Percentiles rank a stretch among this genome's conserved stretches.
These are phyloP conservation scores for Epirrhoe tristata DNA, from an alignment of 2,888 invertebrate genomes.

Conservation along the genomic window DNA sequence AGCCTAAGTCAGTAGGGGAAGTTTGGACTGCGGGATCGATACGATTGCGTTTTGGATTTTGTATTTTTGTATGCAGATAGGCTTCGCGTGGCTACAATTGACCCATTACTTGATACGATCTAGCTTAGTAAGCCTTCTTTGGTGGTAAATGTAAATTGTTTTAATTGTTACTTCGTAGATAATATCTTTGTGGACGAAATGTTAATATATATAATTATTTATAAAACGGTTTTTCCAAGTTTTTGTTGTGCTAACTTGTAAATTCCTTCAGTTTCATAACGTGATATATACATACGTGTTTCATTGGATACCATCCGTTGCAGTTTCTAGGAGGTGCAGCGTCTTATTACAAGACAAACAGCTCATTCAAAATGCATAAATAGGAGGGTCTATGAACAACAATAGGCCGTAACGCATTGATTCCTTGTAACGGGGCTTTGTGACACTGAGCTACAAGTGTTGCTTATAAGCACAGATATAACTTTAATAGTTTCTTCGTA, in stretches of 20 bases:
- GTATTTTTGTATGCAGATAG: conserved; percentile 37
- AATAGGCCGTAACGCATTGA: conserved; percentile 64
- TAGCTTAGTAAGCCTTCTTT: conserved; percentile 22
- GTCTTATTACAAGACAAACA: conserved; percentile 71
- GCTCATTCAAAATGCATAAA: conserved; percentile 65
- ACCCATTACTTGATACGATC: conserved; percentile 45
- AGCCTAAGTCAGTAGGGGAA: conserved; percentile 67
- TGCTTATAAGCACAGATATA: neutral
- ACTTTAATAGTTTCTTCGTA: neutral
- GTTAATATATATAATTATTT: conserved; percentile 5
- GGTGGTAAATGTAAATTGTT: conserved; percentile 26
- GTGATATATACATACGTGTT: neutral
- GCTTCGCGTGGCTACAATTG: conserved; percentile 43
- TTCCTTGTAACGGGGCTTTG: conserved; percentile 79
- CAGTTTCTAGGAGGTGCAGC: conserved; percentile 57
- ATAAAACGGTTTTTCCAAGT: conserved; percentile 17
- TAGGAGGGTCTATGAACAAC: conserved; percentile 71
- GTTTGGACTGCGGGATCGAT: conserved; percentile 55
- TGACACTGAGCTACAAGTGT: conserved; percentile 55
- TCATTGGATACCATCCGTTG: conserved; percentile 50
- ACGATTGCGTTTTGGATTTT: conserved; percentile 47
- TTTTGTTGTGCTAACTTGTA: conserved; percentile 1
- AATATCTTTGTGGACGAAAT: conserved; percentile 10
- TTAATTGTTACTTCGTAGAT: conserved; percentile 26
- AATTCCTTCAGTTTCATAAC: neutral